Conservation (phyloP, 2,113 vertebrate genomes). For the Galeopterus variegatus region DNA sequence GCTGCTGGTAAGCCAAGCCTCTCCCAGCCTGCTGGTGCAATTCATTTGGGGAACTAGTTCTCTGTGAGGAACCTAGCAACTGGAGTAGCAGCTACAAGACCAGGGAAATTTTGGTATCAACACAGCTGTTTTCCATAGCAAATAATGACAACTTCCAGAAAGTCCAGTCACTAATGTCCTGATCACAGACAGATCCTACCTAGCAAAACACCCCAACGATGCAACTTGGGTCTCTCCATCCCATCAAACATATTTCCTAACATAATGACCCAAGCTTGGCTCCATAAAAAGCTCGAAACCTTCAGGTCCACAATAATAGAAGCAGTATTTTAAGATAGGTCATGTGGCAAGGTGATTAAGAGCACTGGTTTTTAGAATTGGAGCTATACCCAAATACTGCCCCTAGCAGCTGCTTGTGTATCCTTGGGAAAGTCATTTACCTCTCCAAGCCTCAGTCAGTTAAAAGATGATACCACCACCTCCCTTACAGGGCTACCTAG, state of each 20-base stretch:
- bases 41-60: background rate
- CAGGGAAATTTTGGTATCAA: background rate
- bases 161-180: background rate
- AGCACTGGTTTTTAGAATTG: background rate
- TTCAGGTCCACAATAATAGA: background rate
- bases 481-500: background rate
- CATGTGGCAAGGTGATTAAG: background rate
- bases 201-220: background rate
- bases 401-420: background rate
- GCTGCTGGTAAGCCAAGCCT: background rate
- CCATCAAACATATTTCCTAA: constrained; percentile 11
- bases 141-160: constrained; percentile 26
- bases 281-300: background rate
- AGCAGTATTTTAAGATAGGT: background rate
- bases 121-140: constrained; percentile 12
- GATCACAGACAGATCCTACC: background rate
- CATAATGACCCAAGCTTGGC: background rate
- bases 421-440: background rate
- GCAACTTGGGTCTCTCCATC: background rate
- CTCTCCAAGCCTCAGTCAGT: background rate
- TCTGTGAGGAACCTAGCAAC: background rate
- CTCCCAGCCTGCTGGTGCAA: background rate
- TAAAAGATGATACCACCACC: background rate
- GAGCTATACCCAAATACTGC: background rate
- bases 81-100: background rate